Evolutionary conservation across 2,113 vertebrate genomes (phyloP).

Genomic region (Crotalus helleri): DNA sequence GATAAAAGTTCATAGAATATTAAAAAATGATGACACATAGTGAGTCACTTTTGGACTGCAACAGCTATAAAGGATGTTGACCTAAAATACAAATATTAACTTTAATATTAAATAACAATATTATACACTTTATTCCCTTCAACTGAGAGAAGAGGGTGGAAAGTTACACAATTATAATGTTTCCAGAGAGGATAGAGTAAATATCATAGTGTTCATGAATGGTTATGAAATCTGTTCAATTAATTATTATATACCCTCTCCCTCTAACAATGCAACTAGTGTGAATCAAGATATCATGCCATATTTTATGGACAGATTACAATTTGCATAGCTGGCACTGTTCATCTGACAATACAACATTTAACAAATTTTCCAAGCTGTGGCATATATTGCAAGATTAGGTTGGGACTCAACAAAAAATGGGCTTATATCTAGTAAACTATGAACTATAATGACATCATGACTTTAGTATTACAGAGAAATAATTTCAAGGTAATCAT

Average conservation of each 20-base stretch:
- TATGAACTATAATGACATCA: neutral
- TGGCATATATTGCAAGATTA: neutral
- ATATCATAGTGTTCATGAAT: neutral
- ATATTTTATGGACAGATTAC: neutral
- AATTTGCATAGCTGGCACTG: neutral
- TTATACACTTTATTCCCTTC: neutral
- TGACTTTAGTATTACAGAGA: neutral
- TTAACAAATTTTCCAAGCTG: neutral
- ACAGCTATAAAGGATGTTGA: neutral
- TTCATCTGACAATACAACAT: neutral
- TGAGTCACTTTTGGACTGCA: neutral
- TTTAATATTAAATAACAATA: neutral
- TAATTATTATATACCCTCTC: neutral
- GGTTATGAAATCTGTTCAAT: neutral
- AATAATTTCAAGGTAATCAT: neutral
- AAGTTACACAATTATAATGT: neutral
- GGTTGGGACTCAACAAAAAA: neutral
- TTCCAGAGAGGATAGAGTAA: neutral
- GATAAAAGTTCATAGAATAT: neutral
- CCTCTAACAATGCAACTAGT: neutral
- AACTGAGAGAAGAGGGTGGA: neutral
- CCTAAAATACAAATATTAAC: neutral
- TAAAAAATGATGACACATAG: neutral
- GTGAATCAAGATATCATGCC: neutral
- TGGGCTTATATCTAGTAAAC: neutral